Base-by-base conservation (phyloP, 2,113 vertebrate species). In the Triplophysa rosa region DNA sequence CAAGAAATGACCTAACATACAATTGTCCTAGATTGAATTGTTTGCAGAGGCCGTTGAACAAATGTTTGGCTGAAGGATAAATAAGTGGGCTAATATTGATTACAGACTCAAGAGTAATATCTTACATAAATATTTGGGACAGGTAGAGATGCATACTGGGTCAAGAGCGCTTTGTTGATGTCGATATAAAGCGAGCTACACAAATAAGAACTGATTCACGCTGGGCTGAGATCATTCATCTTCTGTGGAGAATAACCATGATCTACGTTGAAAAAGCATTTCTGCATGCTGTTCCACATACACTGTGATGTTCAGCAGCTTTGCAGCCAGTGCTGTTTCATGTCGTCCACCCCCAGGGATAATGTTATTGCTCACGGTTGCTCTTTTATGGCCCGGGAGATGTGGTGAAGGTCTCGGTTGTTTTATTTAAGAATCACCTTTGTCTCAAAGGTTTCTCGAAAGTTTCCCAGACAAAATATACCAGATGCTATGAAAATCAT, bases 81-180 rank as follows among this genome's bases (percentile, higher is more conserved):
- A 74, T 62, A 74, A 74, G 72, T 13, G 62, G 40, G 72, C 9
- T 62, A 29, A 74, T 74, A 74, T 63, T 74, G 72, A 74, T 74
- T 74, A 63, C 58, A 74, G 40, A 74, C 72, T 63, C 21, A 74
- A 21, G 62, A 62, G 14, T 63, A 49, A 74, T 63, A 63, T 47
- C 72, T 74, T 49, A 63, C 58, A 63, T 62, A 74, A 74, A 63
- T 63, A 74, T 62, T 63, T 63, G 72, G 58, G 72, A 63, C 40
- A 63, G 58, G 47, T 62, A 74, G 58, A 19, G 37, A 62, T 62
- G 71, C 71, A 74, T 74, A 45, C 10, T 8, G 40, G 72, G 72
- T 74, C 37, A 74, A 63, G n/a, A 42, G 54, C 13, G 40, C 33
- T 61, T 42, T 58, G 12, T 37, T 42, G 54, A 73, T 59, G 16